phyloP scores from a whole-genome alignment of 92 coral and sea anemone genomes.

The Plumapathes pennacea region DNA sequence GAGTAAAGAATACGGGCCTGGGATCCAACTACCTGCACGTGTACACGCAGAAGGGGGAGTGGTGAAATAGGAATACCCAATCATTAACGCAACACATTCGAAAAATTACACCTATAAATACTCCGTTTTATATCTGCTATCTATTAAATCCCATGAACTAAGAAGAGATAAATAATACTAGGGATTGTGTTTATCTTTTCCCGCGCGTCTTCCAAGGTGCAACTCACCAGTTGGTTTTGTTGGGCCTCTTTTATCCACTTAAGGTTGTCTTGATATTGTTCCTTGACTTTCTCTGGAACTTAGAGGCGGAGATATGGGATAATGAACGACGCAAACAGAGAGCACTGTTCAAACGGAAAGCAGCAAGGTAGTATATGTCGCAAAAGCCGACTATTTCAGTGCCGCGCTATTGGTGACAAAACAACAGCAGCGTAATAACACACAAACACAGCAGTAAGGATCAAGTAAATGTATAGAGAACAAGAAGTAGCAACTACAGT shows the following conservation, averaged over 20 bases:
- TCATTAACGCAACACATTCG: background rate
- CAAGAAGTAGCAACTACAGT: no score
- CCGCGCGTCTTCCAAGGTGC: background rate
- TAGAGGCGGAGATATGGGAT: no score
- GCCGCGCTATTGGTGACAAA: no score
- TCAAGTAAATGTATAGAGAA: no score
- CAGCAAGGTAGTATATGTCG: no score
- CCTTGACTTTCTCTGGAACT: conserved; percentile 78
- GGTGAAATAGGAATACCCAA: no score
- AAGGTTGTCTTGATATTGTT: conserved; percentile 87
- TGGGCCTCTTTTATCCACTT: conserved; percentile 93
- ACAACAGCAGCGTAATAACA: no score
- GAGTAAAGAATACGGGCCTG: conserved; percentile 96
- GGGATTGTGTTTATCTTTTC: background rate
- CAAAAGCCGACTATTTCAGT: no score
- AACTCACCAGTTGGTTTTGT: conserved; percentile 72
- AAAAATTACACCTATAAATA: background rate
- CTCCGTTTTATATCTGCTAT: background rate
- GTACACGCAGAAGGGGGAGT: no score
- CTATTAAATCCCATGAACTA: background rate
- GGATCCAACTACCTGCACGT: conserved; percentile 92
- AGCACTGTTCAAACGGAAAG: no score
- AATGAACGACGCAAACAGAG: no score
- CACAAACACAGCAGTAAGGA: no score
- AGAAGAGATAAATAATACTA: background rate